Conservation (phyloP, 2,797 vertebrate genomes). For the Hypotaenidia philippensis region DNA sequence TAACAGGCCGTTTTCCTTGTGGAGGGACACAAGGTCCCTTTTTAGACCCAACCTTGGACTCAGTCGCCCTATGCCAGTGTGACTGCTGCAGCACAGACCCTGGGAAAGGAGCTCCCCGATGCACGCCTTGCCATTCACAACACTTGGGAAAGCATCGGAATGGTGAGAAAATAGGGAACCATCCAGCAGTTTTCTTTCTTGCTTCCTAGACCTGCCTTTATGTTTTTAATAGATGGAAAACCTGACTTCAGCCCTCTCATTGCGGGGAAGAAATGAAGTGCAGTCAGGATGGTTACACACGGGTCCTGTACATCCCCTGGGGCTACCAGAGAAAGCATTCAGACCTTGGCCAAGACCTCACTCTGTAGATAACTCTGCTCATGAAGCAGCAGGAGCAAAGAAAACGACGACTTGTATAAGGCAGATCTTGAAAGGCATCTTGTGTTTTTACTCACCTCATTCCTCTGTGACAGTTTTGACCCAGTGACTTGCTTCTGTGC, state of each 20-base stretch:
- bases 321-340: background rate
- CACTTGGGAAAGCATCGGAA: background rate
- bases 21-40: background rate
- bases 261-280: background rate
- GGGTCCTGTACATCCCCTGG: background rate
- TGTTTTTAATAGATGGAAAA: background rate
- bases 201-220: background rate
- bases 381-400: background rate
- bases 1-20: rapidly evolving
- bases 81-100: background rate
- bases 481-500: background rate
- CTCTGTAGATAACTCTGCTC: background rate
- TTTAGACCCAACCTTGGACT: background rate
- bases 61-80: background rate
- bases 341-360: background rate
- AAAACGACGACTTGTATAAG: background rate
- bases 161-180: background rate
- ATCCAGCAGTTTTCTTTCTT: background rate
- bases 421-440: background rate
- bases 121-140: background rate
- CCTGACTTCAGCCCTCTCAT: background rate
- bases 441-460: background rate
- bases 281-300: background rate
- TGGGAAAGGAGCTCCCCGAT: background rate
- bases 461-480: background rate